Percentiles rank a stretch among this genome's conserved stretches.
Evolutionary conservation across 2,113 vertebrate species (phyloP).

Genomic region (Trichomycterus rosablanca): DNA sequence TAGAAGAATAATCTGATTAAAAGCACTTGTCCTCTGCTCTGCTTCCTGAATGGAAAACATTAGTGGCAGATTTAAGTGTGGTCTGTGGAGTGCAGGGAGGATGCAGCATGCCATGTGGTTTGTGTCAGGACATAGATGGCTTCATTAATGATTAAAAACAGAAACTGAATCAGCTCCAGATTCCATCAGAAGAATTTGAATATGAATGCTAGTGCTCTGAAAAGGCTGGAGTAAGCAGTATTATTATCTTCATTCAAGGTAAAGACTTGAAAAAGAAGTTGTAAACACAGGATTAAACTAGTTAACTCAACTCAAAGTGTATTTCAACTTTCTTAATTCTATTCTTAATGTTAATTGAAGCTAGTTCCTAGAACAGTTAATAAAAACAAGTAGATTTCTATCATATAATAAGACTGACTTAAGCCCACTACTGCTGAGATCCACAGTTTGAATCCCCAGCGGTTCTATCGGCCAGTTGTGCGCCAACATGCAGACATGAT

Average conservation of each 20-base stretch:
- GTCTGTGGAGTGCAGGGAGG: conserved; percentile 33
- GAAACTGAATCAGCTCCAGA: conserved; percentile 22
- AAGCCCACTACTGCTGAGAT: no score
- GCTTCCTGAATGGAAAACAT: conserved; percentile 39
- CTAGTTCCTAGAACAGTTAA: no score
- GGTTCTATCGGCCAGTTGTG: no score
- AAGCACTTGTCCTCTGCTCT: conserved; percentile 34
- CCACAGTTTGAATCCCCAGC: no score
- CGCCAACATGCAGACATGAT: no score
- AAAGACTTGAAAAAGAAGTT: no score
- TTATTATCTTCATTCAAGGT: not conserved
- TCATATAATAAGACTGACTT: no score
- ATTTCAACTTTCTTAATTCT: no score
- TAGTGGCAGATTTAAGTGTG: conserved; percentile 27
- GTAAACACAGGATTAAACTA: no score
- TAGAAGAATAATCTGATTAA: conserved; percentile 45
- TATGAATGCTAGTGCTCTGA: conserved; percentile 32
- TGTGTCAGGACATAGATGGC: conserved; percentile 49
- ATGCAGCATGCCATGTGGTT: conserved; percentile 43
- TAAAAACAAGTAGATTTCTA: no score
- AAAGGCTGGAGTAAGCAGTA: not conserved
- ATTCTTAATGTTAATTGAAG: no score
- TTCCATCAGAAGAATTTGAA: conserved; percentile 24
- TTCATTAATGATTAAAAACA: conserved; percentile 51
- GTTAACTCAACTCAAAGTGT: no score